phyloP scores from a whole-genome alignment of 1,140 invertebrate species.

The Acromyrmex echinatior region DNA sequence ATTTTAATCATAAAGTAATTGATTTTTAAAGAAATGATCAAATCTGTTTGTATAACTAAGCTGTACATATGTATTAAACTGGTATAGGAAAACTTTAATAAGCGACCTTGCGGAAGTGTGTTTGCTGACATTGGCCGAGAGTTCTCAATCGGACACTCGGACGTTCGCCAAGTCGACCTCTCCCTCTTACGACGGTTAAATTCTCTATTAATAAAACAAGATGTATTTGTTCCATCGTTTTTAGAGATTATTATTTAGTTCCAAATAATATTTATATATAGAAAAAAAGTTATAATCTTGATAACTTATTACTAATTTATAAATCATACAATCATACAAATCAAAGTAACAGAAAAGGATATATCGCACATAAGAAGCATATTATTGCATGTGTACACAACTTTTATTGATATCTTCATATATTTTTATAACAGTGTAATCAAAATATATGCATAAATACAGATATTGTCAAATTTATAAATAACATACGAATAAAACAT shows the following conservation, averaged over 20 bases:
- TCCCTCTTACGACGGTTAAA: constrained; percentile 10
- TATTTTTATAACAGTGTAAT: constrained; percentile 40
- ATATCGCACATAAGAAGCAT: neutral
- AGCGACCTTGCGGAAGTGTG: constrained; percentile 11
- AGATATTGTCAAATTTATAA: neutral
- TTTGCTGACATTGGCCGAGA: constrained; percentile 81
- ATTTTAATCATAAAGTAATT: neutral
- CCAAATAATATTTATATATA: constrained; percentile 1
- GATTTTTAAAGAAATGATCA: neutral
- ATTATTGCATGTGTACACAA: constrained; percentile 7
- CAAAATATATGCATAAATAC: constrained; percentile 47
- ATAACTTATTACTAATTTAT: neutral
- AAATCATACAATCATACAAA: neutral
- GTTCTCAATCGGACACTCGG: constrained; percentile 77
- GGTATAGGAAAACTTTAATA: neutral
- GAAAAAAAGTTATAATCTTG: neutral
- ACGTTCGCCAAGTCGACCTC: constrained; percentile 76
- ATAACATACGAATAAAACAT: constrained; percentile 48
- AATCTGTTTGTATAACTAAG: neutral
- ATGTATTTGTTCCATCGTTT: neutral
- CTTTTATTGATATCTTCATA: constrained; percentile 62
- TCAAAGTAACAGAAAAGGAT: neutral
- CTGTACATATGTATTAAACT: neutral
- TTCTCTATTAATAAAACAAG: constrained; percentile 64
- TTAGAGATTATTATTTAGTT: neutral